Evolutionary conservation across 1,140 invertebrate genomes (phyloP).

Genomic region (Lasaia peninsularis): DNA sequence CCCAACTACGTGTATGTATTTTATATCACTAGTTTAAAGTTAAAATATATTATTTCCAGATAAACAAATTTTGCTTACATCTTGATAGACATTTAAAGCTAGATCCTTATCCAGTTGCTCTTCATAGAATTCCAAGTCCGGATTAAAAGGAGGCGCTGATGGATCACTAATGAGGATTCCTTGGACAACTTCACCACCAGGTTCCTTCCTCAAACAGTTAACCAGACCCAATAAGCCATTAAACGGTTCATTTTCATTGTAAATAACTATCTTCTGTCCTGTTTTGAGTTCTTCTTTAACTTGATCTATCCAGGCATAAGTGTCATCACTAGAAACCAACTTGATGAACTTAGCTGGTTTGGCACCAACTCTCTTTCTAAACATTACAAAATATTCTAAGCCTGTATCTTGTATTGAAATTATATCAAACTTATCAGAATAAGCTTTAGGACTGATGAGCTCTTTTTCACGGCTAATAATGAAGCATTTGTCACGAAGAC

Average conservation of each 20-base stretch:
- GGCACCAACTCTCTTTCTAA: conserved; percentile 58
- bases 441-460: conserved; percentile 42
- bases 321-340: conserved; percentile 46
- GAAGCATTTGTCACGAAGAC: conserved; percentile 70
- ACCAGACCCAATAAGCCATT: conserved; percentile 92
- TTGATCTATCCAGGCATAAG: conserved; percentile 64
- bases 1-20: too few species aligned
- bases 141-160: conserved; percentile 81
- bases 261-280: conserved; percentile 77
- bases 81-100: conserved; percentile 87
- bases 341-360: conserved; percentile 66
- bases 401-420: conserved; percentile 63
- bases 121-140: conserved; percentile 81
- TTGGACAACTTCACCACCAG: conserved; percentile 80
- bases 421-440: conserved; percentile 57
- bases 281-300: conserved; percentile 78
- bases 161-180: conserved; percentile 82
- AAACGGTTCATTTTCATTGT: conserved; percentile 79
- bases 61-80: conserved; percentile 64
- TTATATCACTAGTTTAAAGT: background rate
- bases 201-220: conserved; percentile 85
- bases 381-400: conserved; percentile 63
- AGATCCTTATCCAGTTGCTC: conserved; percentile 85
- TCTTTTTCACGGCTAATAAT: conserved; percentile 73
- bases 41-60: conserved; percentile 2